These are phyloP conservation scores for Indicator maculatus DNA, from an alignment of 2,113 vertebrate species.

Conservation along the genomic window DNA sequence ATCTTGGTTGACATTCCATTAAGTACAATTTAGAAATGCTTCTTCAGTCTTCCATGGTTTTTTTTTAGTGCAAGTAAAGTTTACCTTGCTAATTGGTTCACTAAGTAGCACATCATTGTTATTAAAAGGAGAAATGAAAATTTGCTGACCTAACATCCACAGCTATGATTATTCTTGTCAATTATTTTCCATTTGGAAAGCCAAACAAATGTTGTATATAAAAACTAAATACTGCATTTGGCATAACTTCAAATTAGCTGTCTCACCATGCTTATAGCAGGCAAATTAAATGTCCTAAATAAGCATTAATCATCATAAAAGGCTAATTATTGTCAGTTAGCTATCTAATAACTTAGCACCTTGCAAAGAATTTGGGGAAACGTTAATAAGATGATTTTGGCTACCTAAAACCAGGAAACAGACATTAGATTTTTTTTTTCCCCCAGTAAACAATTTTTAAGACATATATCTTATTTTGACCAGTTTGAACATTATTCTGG, in stretches of 20 bases:
- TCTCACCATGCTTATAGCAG: slow-evolving; percentile 27
- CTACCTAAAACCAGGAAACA: background rate
- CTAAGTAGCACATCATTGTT: slow-evolving; percentile 61
- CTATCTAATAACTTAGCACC: slow-evolving; percentile 23
- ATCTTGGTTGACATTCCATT: slow-evolving; percentile 72
- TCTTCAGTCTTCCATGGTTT: background rate
- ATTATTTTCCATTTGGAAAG: slow-evolving; percentile 79
- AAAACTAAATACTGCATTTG: slow-evolving; percentile 67
- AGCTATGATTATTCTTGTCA: slow-evolving; percentile 81
- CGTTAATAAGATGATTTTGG: background rate
- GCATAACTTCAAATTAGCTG: slow-evolving; percentile 70
- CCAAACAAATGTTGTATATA: slow-evolving; percentile 76
- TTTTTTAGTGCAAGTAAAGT: slow-evolving; percentile 49
- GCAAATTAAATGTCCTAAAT: slow-evolving; percentile 68
- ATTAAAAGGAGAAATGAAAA: slow-evolving; percentile 52
- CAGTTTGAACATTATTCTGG: slow-evolving; percentile 31
- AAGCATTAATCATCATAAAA: slow-evolving; percentile 71
- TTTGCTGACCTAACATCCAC: slow-evolving; percentile 50
- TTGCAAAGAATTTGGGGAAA: slow-evolving; percentile 13
- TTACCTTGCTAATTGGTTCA: slow-evolving; percentile 65
- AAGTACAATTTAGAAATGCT: slow-evolving; percentile 61
- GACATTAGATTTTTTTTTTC: background rate
- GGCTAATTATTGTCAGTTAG: slow-evolving; percentile 71
- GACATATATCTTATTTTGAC: slow-evolving; percentile 5
- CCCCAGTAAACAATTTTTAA: background rate